Evolutionary conservation across 2,888 invertebrate species (phyloP).

Genomic region (Pachliopta kotzebuea): DNA sequence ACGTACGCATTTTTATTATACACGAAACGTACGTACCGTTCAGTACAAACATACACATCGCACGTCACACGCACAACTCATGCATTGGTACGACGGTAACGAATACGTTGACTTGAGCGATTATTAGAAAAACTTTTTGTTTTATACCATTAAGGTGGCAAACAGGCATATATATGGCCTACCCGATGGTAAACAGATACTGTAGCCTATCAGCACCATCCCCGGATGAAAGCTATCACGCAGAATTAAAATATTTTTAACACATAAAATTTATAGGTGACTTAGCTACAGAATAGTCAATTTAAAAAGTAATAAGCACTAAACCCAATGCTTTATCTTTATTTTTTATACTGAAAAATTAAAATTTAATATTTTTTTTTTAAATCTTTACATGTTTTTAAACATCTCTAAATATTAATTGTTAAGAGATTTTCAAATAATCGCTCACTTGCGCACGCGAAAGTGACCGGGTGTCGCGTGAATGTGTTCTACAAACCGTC

Average conservation of each 20-base stretch:
- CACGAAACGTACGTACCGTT: conserved; percentile 5
- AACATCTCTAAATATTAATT: neutral
- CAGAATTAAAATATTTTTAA: no score
- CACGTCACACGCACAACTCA: conserved; percentile 13
- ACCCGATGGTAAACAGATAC: no score
- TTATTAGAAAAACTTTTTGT: conserved; percentile 23
- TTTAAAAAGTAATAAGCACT: neutral
- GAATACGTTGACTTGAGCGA: conserved; percentile 14
- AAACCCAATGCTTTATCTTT: no score
- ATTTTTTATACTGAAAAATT: neutral
- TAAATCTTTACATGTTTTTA: no score
- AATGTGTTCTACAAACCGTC: conserved; percentile 21
- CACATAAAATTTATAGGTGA: no score
- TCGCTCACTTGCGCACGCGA: conserved; percentile 4
- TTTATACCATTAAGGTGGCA: no score
- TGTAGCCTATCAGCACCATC: no score
- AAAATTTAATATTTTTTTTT: neutral
- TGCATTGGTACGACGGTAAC: conserved; percentile 20
- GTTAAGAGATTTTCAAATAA: conserved; percentile 13
- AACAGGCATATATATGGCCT: no score
- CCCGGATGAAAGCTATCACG: no score
- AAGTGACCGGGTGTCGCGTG: conserved; percentile 18
- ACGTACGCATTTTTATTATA: conserved; percentile 3
- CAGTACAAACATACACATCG: neutral
- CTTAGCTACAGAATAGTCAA: no score